Base-by-base conservation (phyloP, 2,113 vertebrate genomes). In the Laticauda laticaudata region DNA sequence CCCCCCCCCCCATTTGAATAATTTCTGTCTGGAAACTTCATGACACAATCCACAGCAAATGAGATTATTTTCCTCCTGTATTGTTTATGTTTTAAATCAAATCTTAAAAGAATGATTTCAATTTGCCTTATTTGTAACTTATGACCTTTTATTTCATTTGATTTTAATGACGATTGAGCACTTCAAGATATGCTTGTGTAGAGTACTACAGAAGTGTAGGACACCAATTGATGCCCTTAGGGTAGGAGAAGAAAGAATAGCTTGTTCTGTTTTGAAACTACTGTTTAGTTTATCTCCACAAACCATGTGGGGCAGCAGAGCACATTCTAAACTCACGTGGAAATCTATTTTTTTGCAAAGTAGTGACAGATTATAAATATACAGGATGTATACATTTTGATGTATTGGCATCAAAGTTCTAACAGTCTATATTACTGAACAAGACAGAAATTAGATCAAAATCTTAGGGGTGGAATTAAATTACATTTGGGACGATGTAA, bases 401-500 rank as follows among this genome's bases (percentile, higher is more conserved):
- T 90, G 0, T n/a, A 92, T 92, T 89, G 56, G 90, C 75, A 92
- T 56, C 94, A 94, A 88, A 88, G 3, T 93, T 94, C 93, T 43
- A 51, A 75, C 94, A 89, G 5, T 39, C 4, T 89, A 43, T 15
- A 39, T 89, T 88, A 23, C 94, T 1, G 9, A 94, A 93, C 34
- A 20, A 81, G 34, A 10, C 23, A 81, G 34, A 81, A 81, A 81
- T 81, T 81, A 81, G 34, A 3, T 81, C 75, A 81, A 81, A 81
- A 39, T 23, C 75, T 81, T 81, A 81, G 6, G 7, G 1, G 2
- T 45, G 21, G 10, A 15, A 59, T 8, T 34, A 5, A 86, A 56
- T 48, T 94, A 94, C 92, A 93, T 26, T 94, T 88, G 3, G 94
- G 94, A 96, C 94, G 94, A 96, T 94, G 91, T 95, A 95, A 92